phyloP scores from a whole-genome alignment of 1,140 invertebrate genomes.

The Pseudobourletiella spinata region DNA sequence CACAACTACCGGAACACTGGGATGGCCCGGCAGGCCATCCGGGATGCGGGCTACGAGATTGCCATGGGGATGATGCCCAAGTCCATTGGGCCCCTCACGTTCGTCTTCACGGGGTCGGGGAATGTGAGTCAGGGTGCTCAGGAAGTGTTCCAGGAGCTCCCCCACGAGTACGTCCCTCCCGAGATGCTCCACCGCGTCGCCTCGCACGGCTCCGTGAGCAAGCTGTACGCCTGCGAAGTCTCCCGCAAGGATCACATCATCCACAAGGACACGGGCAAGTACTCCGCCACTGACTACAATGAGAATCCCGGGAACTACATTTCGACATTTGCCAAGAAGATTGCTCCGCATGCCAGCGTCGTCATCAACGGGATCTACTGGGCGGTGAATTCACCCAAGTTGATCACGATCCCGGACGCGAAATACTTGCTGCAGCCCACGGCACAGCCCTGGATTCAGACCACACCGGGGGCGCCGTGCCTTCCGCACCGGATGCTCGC shows the following conservation, averaged over 20 bases:
- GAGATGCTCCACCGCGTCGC: slow-evolving; percentile 91
- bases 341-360: slow-evolving; percentile 94
- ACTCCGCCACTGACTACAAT: slow-evolving; percentile 76
- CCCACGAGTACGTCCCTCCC: slow-evolving; percentile 93
- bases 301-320: slow-evolving; percentile 86
- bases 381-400: slow-evolving; percentile 89
- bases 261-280: slow-evolving; percentile 74
- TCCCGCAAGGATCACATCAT: slow-evolving; percentile 85
- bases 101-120: slow-evolving; percentile 92
- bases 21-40: slow-evolving; percentile 91
- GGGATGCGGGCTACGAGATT: slow-evolving; percentile 98
- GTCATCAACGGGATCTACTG: slow-evolving; percentile 98
- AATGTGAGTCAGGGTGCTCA: slow-evolving; percentile 74
- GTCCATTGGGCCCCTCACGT: slow-evolving; percentile 93
- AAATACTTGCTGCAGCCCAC: slow-evolving; percentile 82
- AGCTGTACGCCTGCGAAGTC: slow-evolving; percentile 91
- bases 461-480: slow-evolving; percentile 68
- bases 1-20: slow-evolving; percentile 97
- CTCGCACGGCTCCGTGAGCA: slow-evolving; percentile 86
- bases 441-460: slow-evolving; percentile 85
- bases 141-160: slow-evolving; percentile 94
- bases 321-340: slow-evolving; percentile 93
- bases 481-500: slow-evolving; percentile 80
- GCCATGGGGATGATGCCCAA: slow-evolving; percentile 88
- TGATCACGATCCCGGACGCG: slow-evolving; percentile 95